Percentiles rank a stretch among this genome's conserved stretches.
Conservation (phyloP, 2,797 vertebrate species). For the Ctenopoma kingsleyae region DNA sequence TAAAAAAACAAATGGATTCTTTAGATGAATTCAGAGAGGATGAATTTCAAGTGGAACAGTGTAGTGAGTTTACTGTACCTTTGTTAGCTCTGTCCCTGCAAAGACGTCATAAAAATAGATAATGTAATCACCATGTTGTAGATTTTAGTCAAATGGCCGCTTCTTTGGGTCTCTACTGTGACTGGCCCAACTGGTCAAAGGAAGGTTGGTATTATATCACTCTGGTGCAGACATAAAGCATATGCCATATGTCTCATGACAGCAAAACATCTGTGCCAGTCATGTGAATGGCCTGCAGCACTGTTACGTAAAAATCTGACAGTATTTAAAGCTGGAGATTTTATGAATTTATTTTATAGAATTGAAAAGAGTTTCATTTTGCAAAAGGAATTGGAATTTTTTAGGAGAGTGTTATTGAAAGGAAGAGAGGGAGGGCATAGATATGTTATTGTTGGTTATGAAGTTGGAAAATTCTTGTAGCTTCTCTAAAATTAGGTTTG, state of each 20-base stretch:
- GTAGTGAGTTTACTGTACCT: neutral
- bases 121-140: neutral
- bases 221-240: constrained; percentile 9
- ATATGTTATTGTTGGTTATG: no score
- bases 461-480: no score
- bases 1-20: neutral
- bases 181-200: constrained; percentile 2
- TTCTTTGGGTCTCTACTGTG: neutral
- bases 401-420: no score
- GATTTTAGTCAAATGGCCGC: neutral
- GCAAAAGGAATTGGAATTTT: no score
- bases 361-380: no score
- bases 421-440: no score
- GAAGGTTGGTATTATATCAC: neutral
- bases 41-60: neutral
- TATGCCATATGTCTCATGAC: constrained; percentile 14
- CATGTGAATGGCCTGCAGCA: neutral
- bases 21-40: neutral
- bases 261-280: constrained; percentile 23
- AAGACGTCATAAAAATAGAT: neutral
- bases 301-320: neutral
- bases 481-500: no score
- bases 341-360: neutral
- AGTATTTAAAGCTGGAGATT: neutral
- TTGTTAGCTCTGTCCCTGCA: neutral